Evolutionary conservation across 2,113 vertebrate species (phyloP).

Genomic region (Passer domesticus): DNA sequence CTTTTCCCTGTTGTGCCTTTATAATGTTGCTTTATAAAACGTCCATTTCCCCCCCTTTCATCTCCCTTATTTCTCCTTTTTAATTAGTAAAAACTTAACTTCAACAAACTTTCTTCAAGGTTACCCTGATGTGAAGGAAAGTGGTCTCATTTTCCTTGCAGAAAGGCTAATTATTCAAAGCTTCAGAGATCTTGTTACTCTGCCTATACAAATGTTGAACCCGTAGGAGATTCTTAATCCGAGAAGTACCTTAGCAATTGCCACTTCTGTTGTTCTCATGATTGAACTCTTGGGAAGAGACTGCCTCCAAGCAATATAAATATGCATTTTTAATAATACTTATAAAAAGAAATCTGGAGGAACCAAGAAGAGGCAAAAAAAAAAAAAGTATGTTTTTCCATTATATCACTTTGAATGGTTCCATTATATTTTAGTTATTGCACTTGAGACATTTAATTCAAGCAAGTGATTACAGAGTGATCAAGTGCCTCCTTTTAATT

Average conservation of each 20-base stretch:
- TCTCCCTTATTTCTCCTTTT: neutral
- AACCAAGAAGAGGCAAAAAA: neutral
- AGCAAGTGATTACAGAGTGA: neutral
- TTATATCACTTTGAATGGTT: neutral
- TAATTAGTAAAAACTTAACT: neutral
- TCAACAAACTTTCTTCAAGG: neutral
- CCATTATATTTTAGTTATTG: neutral
- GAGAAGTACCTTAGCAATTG: neutral
- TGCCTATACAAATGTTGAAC: neutral
- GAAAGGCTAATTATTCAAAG: neutral
- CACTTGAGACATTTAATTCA: neutral
- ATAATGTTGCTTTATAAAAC: neutral
- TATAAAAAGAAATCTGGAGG: neutral
- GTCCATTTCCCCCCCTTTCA: rapidly evolving
- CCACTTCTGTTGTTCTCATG: neutral
- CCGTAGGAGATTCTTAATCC: neutral
- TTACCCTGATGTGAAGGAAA: neutral
- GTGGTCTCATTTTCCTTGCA: neutral
- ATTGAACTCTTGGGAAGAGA: neutral
- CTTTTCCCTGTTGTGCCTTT: neutral
- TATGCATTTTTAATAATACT: neutral
- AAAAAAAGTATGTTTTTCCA: neutral
- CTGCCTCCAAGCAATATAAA: neutral
- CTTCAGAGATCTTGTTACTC: neutral
- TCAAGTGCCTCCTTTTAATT: slow-evolving; percentile 9